Conservation (phyloP, 1,140 invertebrate species). For the Drosophila kepulauana region DNA sequence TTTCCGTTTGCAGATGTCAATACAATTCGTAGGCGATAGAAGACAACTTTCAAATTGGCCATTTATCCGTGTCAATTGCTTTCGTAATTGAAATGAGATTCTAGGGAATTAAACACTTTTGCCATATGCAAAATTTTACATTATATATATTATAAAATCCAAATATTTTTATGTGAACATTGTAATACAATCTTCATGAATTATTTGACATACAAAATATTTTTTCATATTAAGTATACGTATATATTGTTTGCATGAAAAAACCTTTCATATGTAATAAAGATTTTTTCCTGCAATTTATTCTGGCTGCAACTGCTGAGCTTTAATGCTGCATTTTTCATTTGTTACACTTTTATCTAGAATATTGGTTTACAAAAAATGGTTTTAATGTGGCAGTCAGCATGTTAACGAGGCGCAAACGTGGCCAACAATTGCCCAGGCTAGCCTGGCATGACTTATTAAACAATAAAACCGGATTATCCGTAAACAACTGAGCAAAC, state of each 20-base stretch:
- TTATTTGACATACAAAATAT: too few species aligned
- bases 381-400: conserved; percentile 23
- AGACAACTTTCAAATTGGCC: conserved; percentile 11
- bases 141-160: too few species aligned
- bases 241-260: too few species aligned
- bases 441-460: conserved; percentile 72
- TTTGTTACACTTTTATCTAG: too few species aligned
- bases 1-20: neutral
- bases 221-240: too few species aligned
- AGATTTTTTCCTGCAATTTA: too few species aligned
- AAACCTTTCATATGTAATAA: too few species aligned
- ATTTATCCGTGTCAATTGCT: conserved; percentile 6
- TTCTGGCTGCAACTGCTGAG: too few species aligned
- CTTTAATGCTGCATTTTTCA: too few species aligned
- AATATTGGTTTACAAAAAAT: too few species aligned
- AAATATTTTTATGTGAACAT: too few species aligned
- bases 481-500: conserved; percentile 82
- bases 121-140: neutral
- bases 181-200: too few species aligned
- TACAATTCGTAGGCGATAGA: neutral
- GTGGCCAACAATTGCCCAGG: conserved; percentile 21
- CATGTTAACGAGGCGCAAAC: conserved; percentile 59
- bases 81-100: neutral
- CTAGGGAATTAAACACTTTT: neutral
- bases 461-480: conserved; percentile 84